Conservation (phyloP, 2,888 invertebrate species). For the Margaritifera margaritifera region DNA sequence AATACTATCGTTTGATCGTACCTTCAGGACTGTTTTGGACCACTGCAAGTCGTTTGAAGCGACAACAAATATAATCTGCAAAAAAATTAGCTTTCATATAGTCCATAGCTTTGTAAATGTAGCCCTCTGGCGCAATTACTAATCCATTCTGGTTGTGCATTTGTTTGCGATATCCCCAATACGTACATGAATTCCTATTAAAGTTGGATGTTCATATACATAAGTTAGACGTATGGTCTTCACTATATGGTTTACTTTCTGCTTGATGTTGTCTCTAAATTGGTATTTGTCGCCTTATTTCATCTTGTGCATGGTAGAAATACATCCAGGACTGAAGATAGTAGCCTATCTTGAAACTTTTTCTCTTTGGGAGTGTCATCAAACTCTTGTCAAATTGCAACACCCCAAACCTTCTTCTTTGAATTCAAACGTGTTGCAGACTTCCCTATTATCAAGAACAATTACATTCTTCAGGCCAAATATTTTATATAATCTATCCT, state of each 20-base stretch:
- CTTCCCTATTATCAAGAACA: too few species aligned
- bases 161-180: constrained; percentile 18
- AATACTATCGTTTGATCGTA: too few species aligned
- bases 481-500: too few species aligned
- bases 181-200: constrained; percentile 26
- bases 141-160: background rate
- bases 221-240: too few species aligned
- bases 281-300: constrained; percentile 22
- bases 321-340: constrained; percentile 41
- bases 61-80: constrained; percentile 24
- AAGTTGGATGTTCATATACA: constrained; percentile 5
- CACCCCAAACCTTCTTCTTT: background rate
- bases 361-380: background rate
- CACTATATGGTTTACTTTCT: constrained; percentile 9
- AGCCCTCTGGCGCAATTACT: too few species aligned
- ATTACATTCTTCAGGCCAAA: too few species aligned
- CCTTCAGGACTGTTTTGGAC: constrained; percentile 25
- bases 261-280: constrained; percentile 9
- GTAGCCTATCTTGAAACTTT: constrained; percentile 26
- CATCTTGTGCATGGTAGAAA: background rate
- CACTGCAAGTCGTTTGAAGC: too few species aligned
- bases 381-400: background rate
- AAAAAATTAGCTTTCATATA: constrained; percentile 7
- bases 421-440: too few species aligned
- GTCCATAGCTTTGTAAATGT: too few species aligned